phyloP scores from a whole-genome alignment of 1,140 invertebrate species.

The Metaphire vulgaris region DNA sequence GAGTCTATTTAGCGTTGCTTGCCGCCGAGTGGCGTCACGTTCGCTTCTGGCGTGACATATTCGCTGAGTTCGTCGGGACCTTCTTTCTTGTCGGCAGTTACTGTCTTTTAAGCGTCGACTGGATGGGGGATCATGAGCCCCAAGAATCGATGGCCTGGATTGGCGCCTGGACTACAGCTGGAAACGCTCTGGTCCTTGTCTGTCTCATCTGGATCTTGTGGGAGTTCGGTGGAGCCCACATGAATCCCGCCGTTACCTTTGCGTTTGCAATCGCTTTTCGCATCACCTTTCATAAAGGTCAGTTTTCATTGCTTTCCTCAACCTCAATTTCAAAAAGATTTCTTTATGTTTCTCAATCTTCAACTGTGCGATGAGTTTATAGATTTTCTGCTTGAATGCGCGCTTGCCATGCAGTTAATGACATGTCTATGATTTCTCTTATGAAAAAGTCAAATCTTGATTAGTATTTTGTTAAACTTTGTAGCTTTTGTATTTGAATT shows the following conservation, averaged over 20 bases:
- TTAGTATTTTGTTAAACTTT: too few species aligned
- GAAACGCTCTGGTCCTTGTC: neutral
- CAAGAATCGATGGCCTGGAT: neutral
- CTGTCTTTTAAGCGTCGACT: conserved; percentile 1
- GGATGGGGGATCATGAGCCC: neutral
- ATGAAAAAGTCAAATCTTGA: too few species aligned
- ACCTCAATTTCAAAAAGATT: too few species aligned
- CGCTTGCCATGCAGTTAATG: too few species aligned
- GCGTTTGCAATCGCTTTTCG: neutral
- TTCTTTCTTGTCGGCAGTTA: conserved; percentile 10
- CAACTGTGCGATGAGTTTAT: too few species aligned
- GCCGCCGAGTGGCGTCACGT: neutral
- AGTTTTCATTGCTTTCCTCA: too few species aligned
- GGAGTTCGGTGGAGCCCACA: conserved; percentile 24
- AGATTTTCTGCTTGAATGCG: too few species aligned
- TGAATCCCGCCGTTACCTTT: conserved; percentile 20
- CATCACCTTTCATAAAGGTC: conserved; percentile 5
- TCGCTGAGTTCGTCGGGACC: conserved; percentile 24
- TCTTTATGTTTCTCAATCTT: too few species aligned
- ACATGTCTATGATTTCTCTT: too few species aligned
- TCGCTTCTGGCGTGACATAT: conserved; percentile 20
- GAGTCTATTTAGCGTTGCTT: neutral
- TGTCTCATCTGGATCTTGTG: conserved; percentile 5
- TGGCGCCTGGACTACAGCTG: neutral
- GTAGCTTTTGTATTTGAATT: too few species aligned